These are phyloP conservation scores for Gnatocerus cornutus DNA, from an alignment of 2,888 invertebrate genomes.

Conservation along the genomic window DNA sequence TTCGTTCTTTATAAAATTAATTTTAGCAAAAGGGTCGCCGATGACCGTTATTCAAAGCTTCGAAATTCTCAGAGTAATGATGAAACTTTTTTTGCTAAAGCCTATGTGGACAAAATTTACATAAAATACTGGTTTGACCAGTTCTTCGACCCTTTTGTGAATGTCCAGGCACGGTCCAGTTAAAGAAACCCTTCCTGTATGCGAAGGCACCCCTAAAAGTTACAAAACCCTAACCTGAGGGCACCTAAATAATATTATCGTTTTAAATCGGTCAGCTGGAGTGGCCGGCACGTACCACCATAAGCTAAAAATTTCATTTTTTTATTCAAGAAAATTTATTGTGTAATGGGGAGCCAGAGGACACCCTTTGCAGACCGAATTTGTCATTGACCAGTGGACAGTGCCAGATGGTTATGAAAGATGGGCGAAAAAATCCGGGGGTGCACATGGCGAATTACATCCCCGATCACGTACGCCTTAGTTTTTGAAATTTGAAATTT, in stretches of 20 bases:
- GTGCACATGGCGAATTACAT: slow-evolving; percentile 12
- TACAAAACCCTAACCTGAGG: slow-evolving; percentile 55
- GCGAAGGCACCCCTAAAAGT: slow-evolving; percentile 28
- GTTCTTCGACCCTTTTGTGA: slow-evolving; percentile 59
- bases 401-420: slow-evolving; percentile 33
- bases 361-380: slow-evolving; percentile 25
- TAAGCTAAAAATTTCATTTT: slow-evolving; percentile 27
- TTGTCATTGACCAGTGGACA: slow-evolving; percentile 45
- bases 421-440: slow-evolving; percentile 15
- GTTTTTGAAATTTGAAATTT: too few species aligned
- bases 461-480: too few species aligned
- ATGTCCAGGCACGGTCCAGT: slow-evolving; percentile 42
- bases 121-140: slow-evolving; percentile 68
- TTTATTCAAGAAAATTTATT: slow-evolving; percentile 14
- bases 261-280: slow-evolving; percentile 56
- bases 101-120: slow-evolving; percentile 57
- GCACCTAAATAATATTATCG: slow-evolving; percentile 58
- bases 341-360: slow-evolving; percentile 20
- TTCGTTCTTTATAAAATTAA: neutral
- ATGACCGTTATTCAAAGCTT: slow-evolving; percentile 14
- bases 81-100: slow-evolving; percentile 11
- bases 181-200: slow-evolving; percentile 55
- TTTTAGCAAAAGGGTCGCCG: slow-evolving; percentile 3
- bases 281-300: slow-evolving; percentile 35
- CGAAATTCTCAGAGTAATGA: slow-evolving; percentile 26